Evolutionary conservation across 1,140 invertebrate species (phyloP).

Genomic region (Hypsibius dujardini): DNA sequence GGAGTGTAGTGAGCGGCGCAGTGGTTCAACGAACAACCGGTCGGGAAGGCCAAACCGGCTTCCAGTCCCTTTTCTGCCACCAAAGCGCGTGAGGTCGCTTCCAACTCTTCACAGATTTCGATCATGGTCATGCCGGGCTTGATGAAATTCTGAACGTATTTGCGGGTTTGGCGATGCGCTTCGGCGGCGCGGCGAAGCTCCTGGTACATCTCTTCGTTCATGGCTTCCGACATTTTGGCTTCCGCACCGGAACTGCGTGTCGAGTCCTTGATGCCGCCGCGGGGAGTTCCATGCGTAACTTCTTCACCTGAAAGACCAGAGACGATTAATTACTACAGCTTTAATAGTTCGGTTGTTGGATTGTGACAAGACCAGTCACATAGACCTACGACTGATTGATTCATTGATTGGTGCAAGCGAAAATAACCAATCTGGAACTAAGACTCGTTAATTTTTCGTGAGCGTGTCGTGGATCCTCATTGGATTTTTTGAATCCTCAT

Average conservation of each 20-base stretch:
- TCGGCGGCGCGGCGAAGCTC: slow-evolving; percentile 88
- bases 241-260: slow-evolving; percentile 49
- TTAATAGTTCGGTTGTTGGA: slow-evolving; percentile 46
- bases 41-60: slow-evolving; percentile 93
- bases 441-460: no score
- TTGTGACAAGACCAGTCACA: no score
- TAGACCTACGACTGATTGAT: no score
- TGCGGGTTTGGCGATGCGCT: slow-evolving; percentile 82
- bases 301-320: slow-evolving; percentile 33
- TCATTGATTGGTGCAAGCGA: no score
- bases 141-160: slow-evolving; percentile 72
- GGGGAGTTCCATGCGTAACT: slow-evolving; percentile 64
- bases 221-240: slow-evolving; percentile 53
- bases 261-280: not conserved
- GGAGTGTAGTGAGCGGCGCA: slow-evolving; percentile 99
- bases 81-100: slow-evolving; percentile 67
- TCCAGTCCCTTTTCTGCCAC: slow-evolving; percentile 88
- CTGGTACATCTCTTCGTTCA: slow-evolving; percentile 63
- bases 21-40: slow-evolving; percentile 92
- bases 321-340: slow-evolving; percentile 45
- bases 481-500: no score
- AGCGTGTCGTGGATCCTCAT: no score
- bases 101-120: slow-evolving; percentile 90
- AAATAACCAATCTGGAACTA: no score
- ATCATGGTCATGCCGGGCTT: slow-evolving; percentile 97